phyloP scores from a whole-genome alignment of 92 coral and sea anemone species.

The Zoanthus gigantus region DNA sequence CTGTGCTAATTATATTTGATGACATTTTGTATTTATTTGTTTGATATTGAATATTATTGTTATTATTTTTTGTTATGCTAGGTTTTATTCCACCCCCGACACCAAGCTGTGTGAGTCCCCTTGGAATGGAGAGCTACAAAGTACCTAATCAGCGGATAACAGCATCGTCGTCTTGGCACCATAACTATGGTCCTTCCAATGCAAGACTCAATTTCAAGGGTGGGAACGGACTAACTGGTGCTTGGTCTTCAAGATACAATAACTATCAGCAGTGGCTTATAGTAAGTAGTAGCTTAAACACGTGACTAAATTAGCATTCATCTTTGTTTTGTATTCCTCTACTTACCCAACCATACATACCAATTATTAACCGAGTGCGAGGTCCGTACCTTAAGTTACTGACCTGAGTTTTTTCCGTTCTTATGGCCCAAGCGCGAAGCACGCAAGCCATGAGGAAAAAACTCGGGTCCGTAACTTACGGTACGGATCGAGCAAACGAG shows the following conservation, averaged over 20 bases:
- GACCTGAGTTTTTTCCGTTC: no score
- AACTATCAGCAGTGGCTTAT: constrained; percentile 35
- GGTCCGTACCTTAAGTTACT: no score
- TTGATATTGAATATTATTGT: no score
- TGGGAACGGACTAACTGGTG: constrained; percentile 24
- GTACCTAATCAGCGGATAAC: constrained; percentile 30
- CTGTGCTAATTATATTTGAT: no score
- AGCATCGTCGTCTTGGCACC: constrained; percentile 14
- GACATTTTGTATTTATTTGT: no score
- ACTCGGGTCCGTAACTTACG: no score
- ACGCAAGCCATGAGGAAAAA: no score
- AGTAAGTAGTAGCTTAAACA: background rate
- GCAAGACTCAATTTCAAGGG: constrained; percentile 33
- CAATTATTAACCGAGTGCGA: no score
- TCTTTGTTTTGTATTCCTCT: background rate
- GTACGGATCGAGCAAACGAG: no score
- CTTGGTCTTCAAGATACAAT: constrained; percentile 14
- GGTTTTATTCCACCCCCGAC: constrained; percentile 35
- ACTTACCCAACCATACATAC: no score
- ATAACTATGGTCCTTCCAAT: constrained; percentile 1
- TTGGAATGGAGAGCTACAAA: constrained; percentile 33
- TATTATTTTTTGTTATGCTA: background rate
- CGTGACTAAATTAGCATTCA: background rate
- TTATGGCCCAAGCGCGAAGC: no score
- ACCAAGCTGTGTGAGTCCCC: constrained; percentile 27